Percentiles rank a stretch among this genome's conserved stretches.
These are phyloP conservation scores for Hylaeus volcanicus DNA, from an alignment of 1,140 invertebrate genomes.

Conservation along the genomic window DNA sequence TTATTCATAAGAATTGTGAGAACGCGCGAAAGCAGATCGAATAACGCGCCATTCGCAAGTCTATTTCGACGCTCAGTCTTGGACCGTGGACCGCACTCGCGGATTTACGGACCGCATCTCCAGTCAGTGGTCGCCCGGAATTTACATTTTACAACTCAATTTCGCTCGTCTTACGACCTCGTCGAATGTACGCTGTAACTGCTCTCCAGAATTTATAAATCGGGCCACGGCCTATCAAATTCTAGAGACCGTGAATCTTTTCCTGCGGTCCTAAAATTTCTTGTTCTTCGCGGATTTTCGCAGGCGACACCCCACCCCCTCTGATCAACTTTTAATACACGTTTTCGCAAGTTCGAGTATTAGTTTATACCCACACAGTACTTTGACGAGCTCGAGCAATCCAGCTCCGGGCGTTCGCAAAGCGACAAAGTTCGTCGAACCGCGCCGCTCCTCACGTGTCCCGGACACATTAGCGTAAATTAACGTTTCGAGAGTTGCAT, in stretches of 20 bases:
- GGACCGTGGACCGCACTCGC: neutral
- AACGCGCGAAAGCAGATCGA: no score
- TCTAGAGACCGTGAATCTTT: slow-evolving; percentile 7
- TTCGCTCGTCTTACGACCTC: slow-evolving; percentile 10
- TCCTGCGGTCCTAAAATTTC: no score
- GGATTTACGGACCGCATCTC: slow-evolving; percentile 9
- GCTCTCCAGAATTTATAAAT: neutral
- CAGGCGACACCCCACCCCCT: neutral
- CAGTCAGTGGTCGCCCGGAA: neutral
- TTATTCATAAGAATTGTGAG: no score
- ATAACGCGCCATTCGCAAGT: no score
- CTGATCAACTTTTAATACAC: no score
- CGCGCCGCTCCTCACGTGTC: slow-evolving; percentile 20
- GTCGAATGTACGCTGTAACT: slow-evolving; percentile 13
- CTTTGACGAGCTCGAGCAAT: no score
- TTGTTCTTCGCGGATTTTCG: neutral
- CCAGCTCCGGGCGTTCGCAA: neutral
- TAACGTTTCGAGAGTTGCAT: slow-evolving; percentile 38
- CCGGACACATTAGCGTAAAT: slow-evolving; percentile 40
- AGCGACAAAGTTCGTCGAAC: neutral
- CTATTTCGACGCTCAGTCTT: neutral
- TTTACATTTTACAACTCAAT: slow-evolving; percentile 33
- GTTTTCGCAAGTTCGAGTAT: no score
- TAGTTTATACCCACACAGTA: no score
- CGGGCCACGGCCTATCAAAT: slow-evolving; percentile 7